These are phyloP conservation scores for Pachliopta kotzebuea DNA, from an alignment of 2,888 invertebrate species.

Conservation along the genomic window DNA sequence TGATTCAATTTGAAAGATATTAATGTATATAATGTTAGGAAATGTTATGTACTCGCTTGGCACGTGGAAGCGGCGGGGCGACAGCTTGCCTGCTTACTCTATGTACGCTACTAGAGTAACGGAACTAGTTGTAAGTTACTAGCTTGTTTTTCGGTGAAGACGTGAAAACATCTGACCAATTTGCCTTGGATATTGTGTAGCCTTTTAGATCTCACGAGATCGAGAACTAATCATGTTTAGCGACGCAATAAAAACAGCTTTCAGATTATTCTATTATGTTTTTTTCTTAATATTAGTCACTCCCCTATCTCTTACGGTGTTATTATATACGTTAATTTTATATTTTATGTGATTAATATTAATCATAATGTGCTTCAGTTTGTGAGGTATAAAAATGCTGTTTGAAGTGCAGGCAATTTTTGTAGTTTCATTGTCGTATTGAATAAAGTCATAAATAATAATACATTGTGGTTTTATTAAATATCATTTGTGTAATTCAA, in stretches of 20 bases:
- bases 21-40: slow-evolving; percentile 72
- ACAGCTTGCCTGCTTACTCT: slow-evolving; percentile 65
- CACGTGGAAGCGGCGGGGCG: slow-evolving; percentile 50
- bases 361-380: slow-evolving; percentile 74
- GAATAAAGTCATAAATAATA: slow-evolving; percentile 79
- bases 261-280: slow-evolving; percentile 54
- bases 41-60: slow-evolving; percentile 58
- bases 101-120: slow-evolving; percentile 62
- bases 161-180: slow-evolving; percentile 78
- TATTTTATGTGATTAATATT: slow-evolving; percentile 63
- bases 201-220: slow-evolving; percentile 69
- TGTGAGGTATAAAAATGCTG: slow-evolving; percentile 73
- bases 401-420: slow-evolving; percentile 79
- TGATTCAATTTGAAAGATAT: slow-evolving; percentile 57
- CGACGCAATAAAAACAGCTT: slow-evolving; percentile 70
- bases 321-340: slow-evolving; percentile 63
- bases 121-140: slow-evolving; percentile 67
- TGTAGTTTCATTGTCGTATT: slow-evolving; percentile 82
- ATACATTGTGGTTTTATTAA: slow-evolving; percentile 37
- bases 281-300: slow-evolving; percentile 68
- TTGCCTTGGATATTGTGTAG: slow-evolving; percentile 80
- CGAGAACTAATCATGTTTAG: slow-evolving; percentile 74
- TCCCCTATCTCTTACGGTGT: slow-evolving; percentile 64
- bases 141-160: slow-evolving; percentile 74
- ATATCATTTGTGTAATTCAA: no score